Conservation (phyloP, 2,888 invertebrate genomes). For the Amphimallon solstitiale region DNA sequence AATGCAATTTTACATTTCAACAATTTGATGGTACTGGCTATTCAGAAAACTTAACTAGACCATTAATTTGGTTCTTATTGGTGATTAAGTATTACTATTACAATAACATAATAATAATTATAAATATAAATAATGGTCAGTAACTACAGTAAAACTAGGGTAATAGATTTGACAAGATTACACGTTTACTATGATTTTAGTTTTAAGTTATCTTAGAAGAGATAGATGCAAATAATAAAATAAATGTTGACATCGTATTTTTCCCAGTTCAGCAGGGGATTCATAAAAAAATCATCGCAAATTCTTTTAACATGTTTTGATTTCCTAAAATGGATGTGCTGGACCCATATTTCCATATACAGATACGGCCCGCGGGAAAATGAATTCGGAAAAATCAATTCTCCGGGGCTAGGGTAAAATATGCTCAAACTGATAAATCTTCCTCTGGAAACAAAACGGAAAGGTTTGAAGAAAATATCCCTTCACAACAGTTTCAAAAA, state of each 20-base stretch:
- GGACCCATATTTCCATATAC: constrained; percentile 16
- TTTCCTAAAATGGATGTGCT: constrained; percentile 22
- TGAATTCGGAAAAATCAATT: constrained; percentile 18
- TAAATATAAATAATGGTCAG: too few relatives aligned
- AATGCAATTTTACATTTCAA: too few relatives aligned
- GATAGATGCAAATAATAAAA: background rate
- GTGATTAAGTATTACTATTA: too few relatives aligned
- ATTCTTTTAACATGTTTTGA: constrained; percentile 24
- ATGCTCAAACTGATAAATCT: constrained; percentile 12
- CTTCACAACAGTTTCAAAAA: too few relatives aligned
- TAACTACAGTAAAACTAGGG: too few relatives aligned
- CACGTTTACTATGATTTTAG: too few relatives aligned
- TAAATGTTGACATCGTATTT: background rate
- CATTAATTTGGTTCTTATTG: too few relatives aligned
- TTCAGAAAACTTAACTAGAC: too few relatives aligned
- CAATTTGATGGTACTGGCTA: too few relatives aligned
- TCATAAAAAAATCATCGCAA: constrained; percentile 24
- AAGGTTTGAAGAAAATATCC: background rate
- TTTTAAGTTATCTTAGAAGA: too few relatives aligned
- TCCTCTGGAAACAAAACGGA: background rate
- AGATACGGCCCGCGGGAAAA: constrained; percentile 19
- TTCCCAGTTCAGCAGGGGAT: background rate
- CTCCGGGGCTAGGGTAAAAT: constrained; percentile 1
- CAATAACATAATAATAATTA: too few relatives aligned
- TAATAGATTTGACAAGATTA: too few relatives aligned